Conservation (phyloP, 2,888 invertebrate species). For the Hipparchia sbordonii region DNA sequence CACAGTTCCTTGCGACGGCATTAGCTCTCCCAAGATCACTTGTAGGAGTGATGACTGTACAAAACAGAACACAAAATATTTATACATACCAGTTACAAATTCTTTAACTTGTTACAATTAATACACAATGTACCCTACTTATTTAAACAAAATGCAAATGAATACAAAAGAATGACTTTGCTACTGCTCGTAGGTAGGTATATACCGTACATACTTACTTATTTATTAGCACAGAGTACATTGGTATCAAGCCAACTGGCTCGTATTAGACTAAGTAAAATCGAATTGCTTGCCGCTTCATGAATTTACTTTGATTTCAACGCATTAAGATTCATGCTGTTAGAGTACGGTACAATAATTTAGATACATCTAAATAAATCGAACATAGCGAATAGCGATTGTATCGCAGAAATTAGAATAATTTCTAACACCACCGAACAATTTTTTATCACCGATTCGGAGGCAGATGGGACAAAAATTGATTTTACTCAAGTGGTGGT, state of each 20-base stretch:
- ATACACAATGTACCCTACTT: neutral
- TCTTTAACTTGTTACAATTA: neutral
- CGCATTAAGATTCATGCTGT: no score
- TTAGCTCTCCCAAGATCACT: conserved; percentile 88
- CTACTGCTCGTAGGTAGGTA: neutral
- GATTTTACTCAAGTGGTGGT: no score
- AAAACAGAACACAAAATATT: conserved; percentile 22
- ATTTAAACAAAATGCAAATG: neutral
- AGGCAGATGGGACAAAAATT: no score
- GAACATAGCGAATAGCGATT: no score
- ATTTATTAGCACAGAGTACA: neutral
- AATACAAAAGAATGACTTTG: neutral
- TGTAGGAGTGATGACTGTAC: conserved; percentile 85
- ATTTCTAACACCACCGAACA: no score
- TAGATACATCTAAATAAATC: no score
- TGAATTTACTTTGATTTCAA: no score
- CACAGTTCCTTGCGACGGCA: conserved; percentile 83
- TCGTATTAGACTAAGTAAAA: neutral
- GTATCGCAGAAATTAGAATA: no score
- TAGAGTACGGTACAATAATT: no score
- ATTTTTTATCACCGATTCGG: no score
- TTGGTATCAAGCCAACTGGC: no score
- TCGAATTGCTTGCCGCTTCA: no score
- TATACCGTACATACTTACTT: neutral
- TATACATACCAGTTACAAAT: neutral